phyloP scores from a whole-genome alignment of 2,113 vertebrate species.

The Triplophysa rosa region DNA sequence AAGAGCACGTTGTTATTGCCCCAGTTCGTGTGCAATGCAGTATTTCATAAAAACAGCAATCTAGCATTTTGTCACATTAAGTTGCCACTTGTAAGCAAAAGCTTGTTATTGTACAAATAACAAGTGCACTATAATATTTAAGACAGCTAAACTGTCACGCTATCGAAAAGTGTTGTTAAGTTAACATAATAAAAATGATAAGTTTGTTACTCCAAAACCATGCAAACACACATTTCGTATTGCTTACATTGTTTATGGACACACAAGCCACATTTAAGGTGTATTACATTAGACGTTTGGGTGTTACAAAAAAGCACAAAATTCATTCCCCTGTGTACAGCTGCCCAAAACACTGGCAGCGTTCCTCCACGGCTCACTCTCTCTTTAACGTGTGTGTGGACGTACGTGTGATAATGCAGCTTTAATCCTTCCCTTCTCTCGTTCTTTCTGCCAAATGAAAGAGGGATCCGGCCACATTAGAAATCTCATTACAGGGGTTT shows the following conservation, averaged over 20 bases:
- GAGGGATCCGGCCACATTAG: conserved; percentile 46
- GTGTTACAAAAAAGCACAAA: background rate
- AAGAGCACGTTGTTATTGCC: no score
- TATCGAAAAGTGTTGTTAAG: no score
- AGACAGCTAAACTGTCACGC: no score
- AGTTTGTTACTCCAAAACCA: no score
- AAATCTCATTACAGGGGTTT: conserved; percentile 59
- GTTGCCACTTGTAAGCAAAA: no score
- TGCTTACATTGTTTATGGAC: background rate
- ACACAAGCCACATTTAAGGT: conserved; percentile 14
- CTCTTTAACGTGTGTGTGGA: conserved; percentile 16
- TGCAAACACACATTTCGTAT: background rate
- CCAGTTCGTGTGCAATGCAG: no score
- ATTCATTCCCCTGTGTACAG: conserved; percentile 7
- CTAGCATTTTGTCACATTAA: no score
- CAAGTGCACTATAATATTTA: no score
- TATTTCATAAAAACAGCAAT: no score
- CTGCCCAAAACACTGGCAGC: background rate
- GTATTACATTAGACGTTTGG: background rate
- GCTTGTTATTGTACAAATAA: no score
- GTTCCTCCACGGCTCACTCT: background rate
- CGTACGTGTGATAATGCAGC: conserved; percentile 50
- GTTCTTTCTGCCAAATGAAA: conserved; percentile 49
- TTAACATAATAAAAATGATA: no score
- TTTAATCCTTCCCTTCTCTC: conserved; percentile 50